Evolutionary conservation across 2,113 vertebrate species (phyloP).

Genomic region (Chaetura pelagica): DNA sequence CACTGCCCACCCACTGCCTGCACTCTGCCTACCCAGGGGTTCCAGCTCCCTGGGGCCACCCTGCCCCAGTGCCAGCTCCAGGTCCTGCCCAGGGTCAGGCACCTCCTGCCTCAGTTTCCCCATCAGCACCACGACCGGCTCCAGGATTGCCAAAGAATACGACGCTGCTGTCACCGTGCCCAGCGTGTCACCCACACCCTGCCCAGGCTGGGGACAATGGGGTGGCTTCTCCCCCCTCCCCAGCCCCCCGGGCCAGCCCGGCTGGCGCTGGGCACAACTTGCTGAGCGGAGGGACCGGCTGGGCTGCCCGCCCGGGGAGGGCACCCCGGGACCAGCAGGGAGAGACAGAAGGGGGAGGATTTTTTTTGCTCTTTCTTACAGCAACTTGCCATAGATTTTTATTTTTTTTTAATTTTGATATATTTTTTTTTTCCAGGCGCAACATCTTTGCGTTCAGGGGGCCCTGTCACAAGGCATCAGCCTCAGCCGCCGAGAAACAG

Average conservation of each 20-base stretch:
- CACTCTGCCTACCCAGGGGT: not conserved
- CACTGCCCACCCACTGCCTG: not conserved
- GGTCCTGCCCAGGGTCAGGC: no score
- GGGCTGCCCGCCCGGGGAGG: slow-evolving; percentile 42
- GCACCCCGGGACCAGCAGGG: slow-evolving; percentile 26
- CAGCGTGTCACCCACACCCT: accelerated
- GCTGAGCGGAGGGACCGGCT: slow-evolving; percentile 34
- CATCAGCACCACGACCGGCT: accelerated
- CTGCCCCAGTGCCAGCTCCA: not conserved
- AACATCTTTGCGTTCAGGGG: slow-evolving; percentile 68
- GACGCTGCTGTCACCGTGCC: accelerated
- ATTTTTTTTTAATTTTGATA: no score
- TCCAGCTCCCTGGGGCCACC: not conserved
- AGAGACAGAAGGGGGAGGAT: slow-evolving; percentile 56
- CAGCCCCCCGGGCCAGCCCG: not conserved
- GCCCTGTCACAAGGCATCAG: slow-evolving; percentile 72
- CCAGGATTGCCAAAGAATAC: accelerated
- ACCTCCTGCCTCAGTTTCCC: slow-evolving; percentile 18
- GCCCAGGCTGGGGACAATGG: not conserved
- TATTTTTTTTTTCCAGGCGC: not conserved
- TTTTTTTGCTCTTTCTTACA: slow-evolving; percentile 67
- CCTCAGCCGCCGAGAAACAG: slow-evolving; percentile 68
- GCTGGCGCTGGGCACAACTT: not conserved
- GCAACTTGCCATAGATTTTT: slow-evolving; percentile 52
- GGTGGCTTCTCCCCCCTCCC: not conserved